Evolutionary conservation across 2,113 vertebrate species (phyloP).

Genomic region (Cavia aperea): DNA sequence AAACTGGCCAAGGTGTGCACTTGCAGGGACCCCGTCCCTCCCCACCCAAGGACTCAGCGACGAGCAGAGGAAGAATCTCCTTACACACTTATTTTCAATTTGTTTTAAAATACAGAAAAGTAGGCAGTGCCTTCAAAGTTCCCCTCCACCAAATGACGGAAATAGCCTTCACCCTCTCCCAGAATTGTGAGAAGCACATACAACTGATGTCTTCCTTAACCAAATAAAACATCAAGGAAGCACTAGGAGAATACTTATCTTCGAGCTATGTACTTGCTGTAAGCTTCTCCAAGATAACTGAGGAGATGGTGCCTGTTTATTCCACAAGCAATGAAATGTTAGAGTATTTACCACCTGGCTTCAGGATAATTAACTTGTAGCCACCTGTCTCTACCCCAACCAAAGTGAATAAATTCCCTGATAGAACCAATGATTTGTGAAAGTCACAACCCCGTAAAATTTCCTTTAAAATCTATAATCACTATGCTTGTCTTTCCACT

Average conservation of each 20-base stretch:
- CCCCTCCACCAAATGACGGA: background rate
- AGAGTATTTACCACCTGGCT: background rate
- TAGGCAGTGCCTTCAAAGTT: background rate
- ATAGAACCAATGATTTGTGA: background rate
- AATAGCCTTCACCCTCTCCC: background rate
- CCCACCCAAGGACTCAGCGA: background rate
- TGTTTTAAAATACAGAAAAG: slow-evolving; percentile 17
- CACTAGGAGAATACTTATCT: background rate
- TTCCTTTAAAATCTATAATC: background rate
- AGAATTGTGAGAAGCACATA: background rate
- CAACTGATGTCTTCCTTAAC: background rate
- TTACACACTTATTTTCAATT: background rate
- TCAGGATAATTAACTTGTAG: background rate
- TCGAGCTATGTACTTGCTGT: background rate
- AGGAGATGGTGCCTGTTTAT: background rate
- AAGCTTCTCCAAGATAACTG: slow-evolving; percentile 1
- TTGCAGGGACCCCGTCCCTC: background rate
- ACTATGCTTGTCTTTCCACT: background rate
- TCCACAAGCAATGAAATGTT: background rate
- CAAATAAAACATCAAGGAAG: background rate
- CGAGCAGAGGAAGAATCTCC: background rate
- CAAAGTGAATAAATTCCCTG: background rate
- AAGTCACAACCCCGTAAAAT: background rate
- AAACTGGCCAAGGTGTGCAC: background rate
- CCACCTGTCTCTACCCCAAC: accelerated